phyloP scores from a whole-genome alignment of 2,797 vertebrate genomes.

The Taenioides sp. region DNA sequence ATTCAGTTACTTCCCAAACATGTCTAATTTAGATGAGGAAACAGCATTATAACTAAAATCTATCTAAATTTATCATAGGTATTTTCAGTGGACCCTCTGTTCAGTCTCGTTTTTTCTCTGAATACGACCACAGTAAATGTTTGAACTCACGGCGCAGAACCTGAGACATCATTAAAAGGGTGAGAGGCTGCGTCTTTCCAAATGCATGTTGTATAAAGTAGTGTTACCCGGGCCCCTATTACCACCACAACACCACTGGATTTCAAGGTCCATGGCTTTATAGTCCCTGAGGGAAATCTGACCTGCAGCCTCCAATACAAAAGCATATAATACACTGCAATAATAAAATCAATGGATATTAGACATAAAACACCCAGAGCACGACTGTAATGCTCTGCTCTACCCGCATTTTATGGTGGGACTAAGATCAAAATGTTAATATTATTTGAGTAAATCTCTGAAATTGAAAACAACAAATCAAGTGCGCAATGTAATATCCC shows the following conservation, averaged over 20 bases:
- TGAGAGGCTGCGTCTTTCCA: conserved; percentile 7
- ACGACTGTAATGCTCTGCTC: conserved; percentile 17
- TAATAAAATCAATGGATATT: conserved; percentile 40
- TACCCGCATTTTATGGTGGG: conserved; percentile 12
- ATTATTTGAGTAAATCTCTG: conserved; percentile 18
- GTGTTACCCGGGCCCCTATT: conserved; percentile 21
- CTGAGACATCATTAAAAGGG: conserved; percentile 31
- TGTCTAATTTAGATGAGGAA: too few relatives aligned
- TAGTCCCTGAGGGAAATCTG: conserved; percentile 31
- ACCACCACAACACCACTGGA: conserved; percentile 24
- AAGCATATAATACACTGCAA: conserved; percentile 27
- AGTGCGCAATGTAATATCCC: neutral
- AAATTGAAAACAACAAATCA: conserved; percentile 29
- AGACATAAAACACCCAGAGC: conserved; percentile 38
- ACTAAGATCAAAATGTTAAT: conserved; percentile 19
- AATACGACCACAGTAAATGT: conserved; percentile 8
- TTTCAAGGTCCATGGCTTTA: conserved; percentile 40
- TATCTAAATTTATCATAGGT: too few relatives aligned
- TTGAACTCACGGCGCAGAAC: conserved; percentile 26
- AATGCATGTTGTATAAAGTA: conserved; percentile 17
- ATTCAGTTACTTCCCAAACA: too few relatives aligned
- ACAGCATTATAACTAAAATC: too few relatives aligned
- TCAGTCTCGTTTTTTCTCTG: conserved; percentile 3
- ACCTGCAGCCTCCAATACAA: conserved; percentile 29
- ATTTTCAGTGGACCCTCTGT: neutral